Evolutionary conservation across 1,140 invertebrate species (phyloP), one percentile per base, ranked within the genome.

Genomic region (Drosophila kikkawai): DNA sequence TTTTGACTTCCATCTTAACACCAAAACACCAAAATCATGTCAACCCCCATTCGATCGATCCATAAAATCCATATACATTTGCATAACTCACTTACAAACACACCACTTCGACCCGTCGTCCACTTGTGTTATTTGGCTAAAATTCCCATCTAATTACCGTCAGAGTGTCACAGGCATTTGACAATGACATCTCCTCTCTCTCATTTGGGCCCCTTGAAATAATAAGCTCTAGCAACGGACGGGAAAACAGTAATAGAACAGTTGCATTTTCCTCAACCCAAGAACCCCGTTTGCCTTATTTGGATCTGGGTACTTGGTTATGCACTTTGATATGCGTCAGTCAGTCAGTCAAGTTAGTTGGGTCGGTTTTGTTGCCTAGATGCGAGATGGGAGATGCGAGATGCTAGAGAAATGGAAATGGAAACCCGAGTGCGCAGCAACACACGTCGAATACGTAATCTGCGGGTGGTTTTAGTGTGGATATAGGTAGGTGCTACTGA

Each of bases 251-350:
- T 80, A 63, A 60, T 42, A 45, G 29, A 63, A 66, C 63, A 57
- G 29, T 60, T 47, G 55, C 48, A 58, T 36, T 7, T 56, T 36
- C 32, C 48, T 13, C n/a, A 58, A 22, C 48, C 48, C 22, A 39
- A 34, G 34, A 22, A 37, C 37, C 34, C 51, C 29, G 32, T 53
- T 42, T 34, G 51, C 7, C 48, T 47, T 41, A 45, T 56, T 39
- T 15, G 36, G 53, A 56, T 32, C 34, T 22, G 12, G 37, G 51
- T 76, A 79, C 66, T 78, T 58, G 58, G 75, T 78, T 78, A 77
- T 77, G 74, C 75, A 73, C 67, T 73, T 73, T 73, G 69, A 73
- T 71, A 73, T 73, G 55, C 70, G 53, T 78, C 75, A 77, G 63
- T 67, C 77, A 74, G 66, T 64, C 59, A 79, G 57, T 75, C 60